These are phyloP conservation scores for Julus scanicus DNA, from an alignment of 2,888 invertebrate species.

Conservation along the genomic window DNA sequence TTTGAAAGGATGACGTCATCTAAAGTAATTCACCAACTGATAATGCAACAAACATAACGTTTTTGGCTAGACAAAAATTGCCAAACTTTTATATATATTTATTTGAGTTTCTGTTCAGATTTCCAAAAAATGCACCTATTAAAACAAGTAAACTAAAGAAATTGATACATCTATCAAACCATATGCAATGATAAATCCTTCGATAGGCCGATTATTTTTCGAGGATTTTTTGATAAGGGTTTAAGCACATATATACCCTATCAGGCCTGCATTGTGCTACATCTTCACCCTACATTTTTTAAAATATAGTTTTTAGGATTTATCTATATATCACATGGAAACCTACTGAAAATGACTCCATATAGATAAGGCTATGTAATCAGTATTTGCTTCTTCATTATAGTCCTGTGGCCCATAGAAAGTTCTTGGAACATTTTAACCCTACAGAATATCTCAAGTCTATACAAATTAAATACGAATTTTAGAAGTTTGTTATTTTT, in stretches of 20 bases:
- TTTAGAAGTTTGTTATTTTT: too few species aligned
- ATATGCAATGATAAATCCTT: neutral
- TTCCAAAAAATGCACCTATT: neutral
- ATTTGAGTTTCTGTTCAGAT: neutral
- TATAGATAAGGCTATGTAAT: neutral
- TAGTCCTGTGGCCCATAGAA: neutral
- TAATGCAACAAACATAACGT: too few species aligned
- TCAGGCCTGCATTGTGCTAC: neutral
- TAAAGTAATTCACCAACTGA: too few species aligned
- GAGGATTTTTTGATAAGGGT: slow-evolving; percentile 18
- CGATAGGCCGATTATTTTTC: neutral
- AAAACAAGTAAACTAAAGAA: neutral
- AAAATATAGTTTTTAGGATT: neutral
- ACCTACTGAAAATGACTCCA: neutral
- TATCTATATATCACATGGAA: neutral
- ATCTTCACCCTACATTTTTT: neutral
- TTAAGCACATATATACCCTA: neutral
- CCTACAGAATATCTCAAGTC: too few species aligned
- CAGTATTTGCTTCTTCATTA: neutral
- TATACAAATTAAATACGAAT: too few species aligned
- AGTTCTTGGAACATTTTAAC: too few species aligned
- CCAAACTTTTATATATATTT: too few species aligned
- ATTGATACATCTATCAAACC: neutral
- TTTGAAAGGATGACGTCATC: too few species aligned
- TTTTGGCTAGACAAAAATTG: neutral